Evolutionary conservation across 2,113 vertebrate genomes (phyloP).

Genomic region (Rhinopomastus cyanomelas): DNA sequence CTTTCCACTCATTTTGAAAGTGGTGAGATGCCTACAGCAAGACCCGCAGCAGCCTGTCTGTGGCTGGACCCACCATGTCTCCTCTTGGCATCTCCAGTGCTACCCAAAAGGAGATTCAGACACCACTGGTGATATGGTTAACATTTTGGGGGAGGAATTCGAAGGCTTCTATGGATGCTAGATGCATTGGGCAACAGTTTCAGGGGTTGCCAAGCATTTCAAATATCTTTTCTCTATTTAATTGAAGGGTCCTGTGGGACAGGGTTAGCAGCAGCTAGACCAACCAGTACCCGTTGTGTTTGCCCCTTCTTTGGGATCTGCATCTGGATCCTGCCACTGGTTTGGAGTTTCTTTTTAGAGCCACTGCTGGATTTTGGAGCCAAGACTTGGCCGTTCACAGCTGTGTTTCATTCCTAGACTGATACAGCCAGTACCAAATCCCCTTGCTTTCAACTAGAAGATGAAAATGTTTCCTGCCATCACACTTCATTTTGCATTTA

Average conservation of each 20-base stretch:
- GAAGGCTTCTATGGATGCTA: background rate
- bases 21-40: background rate
- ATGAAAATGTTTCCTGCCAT: fast-evolving
- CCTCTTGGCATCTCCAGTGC: background rate
- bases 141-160: background rate
- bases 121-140: fast-evolving
- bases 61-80: background rate
- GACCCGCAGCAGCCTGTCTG: background rate
- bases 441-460: background rate
- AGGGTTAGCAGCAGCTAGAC: background rate
- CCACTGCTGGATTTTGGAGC: background rate
- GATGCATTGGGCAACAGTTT: background rate
- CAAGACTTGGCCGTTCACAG: background rate
- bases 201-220: background rate
- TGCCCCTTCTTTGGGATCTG: background rate
- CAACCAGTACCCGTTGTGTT: background rate
- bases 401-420: background rate
- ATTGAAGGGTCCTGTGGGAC: background rate
- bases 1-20: background rate
- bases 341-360: background rate
- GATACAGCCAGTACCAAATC: background rate
- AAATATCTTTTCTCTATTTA: background rate
- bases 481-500: background rate
- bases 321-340: background rate
- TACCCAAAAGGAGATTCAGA: fast-evolving